Conservation (phyloP, 2,888 invertebrate species). For the Drosophila mettleri region DNA sequence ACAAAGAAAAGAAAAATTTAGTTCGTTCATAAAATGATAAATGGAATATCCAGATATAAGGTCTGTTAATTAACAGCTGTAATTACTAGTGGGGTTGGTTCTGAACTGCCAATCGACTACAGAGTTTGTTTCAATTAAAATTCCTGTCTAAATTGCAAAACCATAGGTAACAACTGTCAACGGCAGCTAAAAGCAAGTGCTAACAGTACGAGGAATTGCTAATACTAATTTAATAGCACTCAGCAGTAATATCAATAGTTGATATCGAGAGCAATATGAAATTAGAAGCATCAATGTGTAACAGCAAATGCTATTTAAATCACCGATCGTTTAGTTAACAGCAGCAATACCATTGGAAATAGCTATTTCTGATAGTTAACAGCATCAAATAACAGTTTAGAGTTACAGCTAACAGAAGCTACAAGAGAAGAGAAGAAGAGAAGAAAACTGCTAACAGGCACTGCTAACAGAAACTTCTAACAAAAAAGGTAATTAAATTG, state of each 20-base stretch:
- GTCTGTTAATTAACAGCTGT: constrained; percentile 6
- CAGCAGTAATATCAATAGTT: too few species aligned
- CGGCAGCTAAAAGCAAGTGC: not conserved
- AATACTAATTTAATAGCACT: too few species aligned
- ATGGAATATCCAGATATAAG: not conserved
- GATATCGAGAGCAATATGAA: too few species aligned
- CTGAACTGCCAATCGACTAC: not conserved
- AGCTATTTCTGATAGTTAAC: too few species aligned
- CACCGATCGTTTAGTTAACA: too few species aligned
- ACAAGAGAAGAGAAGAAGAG: too few species aligned
- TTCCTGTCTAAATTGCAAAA: not conserved
- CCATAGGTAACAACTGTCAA: too few species aligned
- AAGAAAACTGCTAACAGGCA: not conserved
- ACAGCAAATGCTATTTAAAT: too few species aligned
- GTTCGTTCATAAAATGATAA: not conserved
- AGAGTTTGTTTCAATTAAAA: not conserved
- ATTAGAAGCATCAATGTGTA: too few species aligned
- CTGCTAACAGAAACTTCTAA: not conserved
- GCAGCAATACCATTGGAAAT: too few species aligned
- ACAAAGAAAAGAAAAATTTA: not conserved
- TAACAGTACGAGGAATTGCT: not conserved
- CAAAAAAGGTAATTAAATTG: not conserved
- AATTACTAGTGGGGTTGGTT: not conserved
- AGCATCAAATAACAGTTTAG: not conserved
- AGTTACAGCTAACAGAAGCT: not conserved